A percentile compares a stretch with the other conserved stretches of the same genome.
These are phyloP conservation scores for Melinopterus prodromus DNA, from an alignment of 2,888 invertebrate genomes.

Conservation along the genomic window DNA sequence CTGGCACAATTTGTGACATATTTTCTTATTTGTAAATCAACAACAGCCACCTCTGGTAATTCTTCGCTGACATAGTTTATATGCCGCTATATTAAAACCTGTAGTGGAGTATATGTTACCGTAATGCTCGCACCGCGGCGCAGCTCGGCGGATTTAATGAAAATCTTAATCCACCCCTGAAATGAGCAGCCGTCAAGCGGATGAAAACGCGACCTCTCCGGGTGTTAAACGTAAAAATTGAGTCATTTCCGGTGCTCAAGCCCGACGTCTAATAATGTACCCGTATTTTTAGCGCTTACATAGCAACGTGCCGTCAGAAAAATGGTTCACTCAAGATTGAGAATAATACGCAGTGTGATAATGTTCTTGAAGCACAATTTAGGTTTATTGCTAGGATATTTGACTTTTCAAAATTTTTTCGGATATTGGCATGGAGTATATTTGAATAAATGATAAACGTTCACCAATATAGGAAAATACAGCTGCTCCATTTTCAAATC, in stretches of 20 bases:
- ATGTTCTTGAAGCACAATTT: neutral
- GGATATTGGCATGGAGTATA: neutral
- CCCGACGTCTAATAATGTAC: neutral
- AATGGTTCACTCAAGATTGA: neutral
- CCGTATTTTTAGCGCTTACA: neutral
- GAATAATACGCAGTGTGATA: neutral
- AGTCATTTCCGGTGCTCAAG: neutral
- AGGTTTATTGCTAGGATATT: neutral
- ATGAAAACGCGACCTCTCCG: conserved; percentile 4
- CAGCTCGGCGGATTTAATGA: neutral
- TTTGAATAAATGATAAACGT: too few species aligned
- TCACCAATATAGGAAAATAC: too few species aligned
- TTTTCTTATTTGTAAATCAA: neutral
- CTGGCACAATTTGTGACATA: neutral
- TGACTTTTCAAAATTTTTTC: neutral
- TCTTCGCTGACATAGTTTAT: neutral
- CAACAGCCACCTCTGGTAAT: neutral
- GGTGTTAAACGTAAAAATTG: conserved; percentile 4
- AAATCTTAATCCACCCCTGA: conserved; percentile 4
- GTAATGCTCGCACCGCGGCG: neutral
- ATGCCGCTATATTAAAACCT: neutral
- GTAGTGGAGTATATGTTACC: neutral
- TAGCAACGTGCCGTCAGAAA: neutral
- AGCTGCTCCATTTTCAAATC: too few species aligned
- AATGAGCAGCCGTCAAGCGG: conserved; percentile 4